Conservation (phyloP, 2,888 invertebrate genomes). For the Stenotaenia linearis region DNA sequence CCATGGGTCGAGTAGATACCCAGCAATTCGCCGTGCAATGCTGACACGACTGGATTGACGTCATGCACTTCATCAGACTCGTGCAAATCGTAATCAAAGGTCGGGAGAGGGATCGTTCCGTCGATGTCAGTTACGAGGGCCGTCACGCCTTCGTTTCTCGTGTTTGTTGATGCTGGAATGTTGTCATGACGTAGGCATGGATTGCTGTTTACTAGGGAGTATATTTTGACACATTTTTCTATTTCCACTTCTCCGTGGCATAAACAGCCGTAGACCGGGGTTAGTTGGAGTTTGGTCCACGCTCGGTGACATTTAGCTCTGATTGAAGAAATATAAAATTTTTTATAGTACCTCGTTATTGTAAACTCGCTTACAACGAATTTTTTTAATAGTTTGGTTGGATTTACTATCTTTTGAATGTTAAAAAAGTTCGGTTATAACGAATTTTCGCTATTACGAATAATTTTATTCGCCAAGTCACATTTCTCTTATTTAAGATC, state of each 20-base stretch:
- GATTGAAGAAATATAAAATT: neutral
- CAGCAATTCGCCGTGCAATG: neutral
- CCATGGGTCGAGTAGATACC: neutral
- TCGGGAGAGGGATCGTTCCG: neutral
- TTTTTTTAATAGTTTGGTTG: too few relatives aligned
- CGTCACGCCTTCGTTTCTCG: neutral
- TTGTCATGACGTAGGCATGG: constrained; percentile 74
- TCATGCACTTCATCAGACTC: neutral
- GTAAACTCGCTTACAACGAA: too few relatives aligned
- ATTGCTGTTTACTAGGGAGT: constrained; percentile 84
- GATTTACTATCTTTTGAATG: too few relatives aligned
- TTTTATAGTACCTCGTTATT: too few relatives aligned
- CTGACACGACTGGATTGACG: neutral
- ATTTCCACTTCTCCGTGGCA: constrained; percentile 66
- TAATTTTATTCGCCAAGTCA: too few relatives aligned
- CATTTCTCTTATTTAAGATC: too few relatives aligned
- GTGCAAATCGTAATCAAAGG: neutral
- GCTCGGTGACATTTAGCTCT: constrained; percentile 80
- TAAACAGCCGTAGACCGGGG: constrained; percentile 88
- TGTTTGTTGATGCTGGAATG: constrained; percentile 50
- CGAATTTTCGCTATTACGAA: too few relatives aligned
- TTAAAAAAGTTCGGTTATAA: too few relatives aligned
- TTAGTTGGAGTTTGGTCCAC: constrained; percentile 77
- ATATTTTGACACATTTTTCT: constrained; percentile 78
- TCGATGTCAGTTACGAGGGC: neutral